A percentile compares a stretch with the other conserved stretches of the same genome.
Evolutionary conservation across 1,140 invertebrate genomes (phyloP).

Genomic region (Agrypnia vestita): DNA sequence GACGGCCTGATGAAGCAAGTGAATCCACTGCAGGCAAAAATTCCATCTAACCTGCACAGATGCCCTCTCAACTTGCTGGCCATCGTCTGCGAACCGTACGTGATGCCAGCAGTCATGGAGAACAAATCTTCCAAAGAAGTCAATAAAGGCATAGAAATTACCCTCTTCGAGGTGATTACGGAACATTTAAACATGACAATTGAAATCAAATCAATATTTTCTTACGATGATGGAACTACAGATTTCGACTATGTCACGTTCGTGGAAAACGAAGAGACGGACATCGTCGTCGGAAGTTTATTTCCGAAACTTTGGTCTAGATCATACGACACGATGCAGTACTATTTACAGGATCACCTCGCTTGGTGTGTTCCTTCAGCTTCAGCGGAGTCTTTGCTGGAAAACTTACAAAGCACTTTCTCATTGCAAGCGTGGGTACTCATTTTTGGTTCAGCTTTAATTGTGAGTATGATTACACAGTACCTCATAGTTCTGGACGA

Average conservation of each 20-base stretch:
- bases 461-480: conserved; percentile 23
- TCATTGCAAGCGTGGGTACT: conserved; percentile 31
- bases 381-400: conserved; percentile 8
- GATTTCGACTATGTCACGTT: not conserved
- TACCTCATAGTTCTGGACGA: not conserved
- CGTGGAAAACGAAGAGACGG: conserved; percentile 35
- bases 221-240: not conserved
- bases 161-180: not conserved
- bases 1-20: not conserved
- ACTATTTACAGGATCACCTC: conserved; percentile 48
- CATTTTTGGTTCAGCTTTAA: conserved; percentile 24
- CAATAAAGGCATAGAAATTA: conserved; percentile 15
- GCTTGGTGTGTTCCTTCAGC: conserved; percentile 44
- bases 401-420: conserved; percentile 39
- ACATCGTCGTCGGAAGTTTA: conserved; percentile 47
- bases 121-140: not conserved
- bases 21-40: not conserved
- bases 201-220: not conserved
- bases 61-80: not conserved
- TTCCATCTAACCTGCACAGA: not conserved
- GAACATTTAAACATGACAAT: not conserved
- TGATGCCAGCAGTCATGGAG: not conserved
- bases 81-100: not conserved
- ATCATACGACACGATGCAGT: conserved; percentile 23
- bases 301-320: conserved; percentile 22